These are phyloP conservation scores for Atta texana DNA, from an alignment of 1,140 invertebrate species.

Conservation along the genomic window DNA sequence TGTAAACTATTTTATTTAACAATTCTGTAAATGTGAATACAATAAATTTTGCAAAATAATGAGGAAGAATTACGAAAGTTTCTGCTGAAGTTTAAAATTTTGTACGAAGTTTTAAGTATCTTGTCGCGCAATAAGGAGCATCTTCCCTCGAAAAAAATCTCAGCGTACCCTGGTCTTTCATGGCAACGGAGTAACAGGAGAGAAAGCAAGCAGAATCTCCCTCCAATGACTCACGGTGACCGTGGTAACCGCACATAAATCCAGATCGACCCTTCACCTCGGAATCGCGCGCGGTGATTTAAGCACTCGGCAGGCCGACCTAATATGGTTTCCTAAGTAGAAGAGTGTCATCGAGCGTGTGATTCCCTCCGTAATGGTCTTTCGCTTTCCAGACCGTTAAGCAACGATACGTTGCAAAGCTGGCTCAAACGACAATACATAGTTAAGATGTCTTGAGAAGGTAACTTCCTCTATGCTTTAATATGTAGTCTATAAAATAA, in stretches of 20 bases:
- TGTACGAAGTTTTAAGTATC: background rate
- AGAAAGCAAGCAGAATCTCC: conserved; percentile 36
- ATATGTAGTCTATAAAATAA: background rate
- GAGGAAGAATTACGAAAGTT: background rate
- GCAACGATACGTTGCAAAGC: conserved; percentile 54
- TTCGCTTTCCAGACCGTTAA: conserved; percentile 77
- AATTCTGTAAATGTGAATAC: background rate
- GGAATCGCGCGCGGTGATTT: conserved; percentile 72
- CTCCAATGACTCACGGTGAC: conserved; percentile 21
- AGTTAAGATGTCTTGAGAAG: conserved; percentile 63
- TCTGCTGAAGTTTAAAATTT: conserved; percentile 11
- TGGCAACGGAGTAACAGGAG: conserved; percentile 32
- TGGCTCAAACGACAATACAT: conserved; percentile 32
- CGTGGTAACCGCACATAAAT: conserved; percentile 69
- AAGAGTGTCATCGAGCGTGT: conserved; percentile 79
- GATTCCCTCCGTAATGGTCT: conserved; percentile 77
- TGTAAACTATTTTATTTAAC: background rate
- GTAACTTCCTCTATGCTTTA: conserved; percentile 30
- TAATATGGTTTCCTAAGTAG: conserved; percentile 79
- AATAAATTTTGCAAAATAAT: background rate
- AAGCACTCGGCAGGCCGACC: conserved; percentile 66
- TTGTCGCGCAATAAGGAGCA: background rate
- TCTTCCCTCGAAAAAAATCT: conserved; percentile 27
- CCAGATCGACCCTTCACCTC: conserved; percentile 74
- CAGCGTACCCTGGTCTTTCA: background rate